Base-by-base conservation (phyloP, 2,888 invertebrate species). In the Argyresthia goedartella region DNA sequence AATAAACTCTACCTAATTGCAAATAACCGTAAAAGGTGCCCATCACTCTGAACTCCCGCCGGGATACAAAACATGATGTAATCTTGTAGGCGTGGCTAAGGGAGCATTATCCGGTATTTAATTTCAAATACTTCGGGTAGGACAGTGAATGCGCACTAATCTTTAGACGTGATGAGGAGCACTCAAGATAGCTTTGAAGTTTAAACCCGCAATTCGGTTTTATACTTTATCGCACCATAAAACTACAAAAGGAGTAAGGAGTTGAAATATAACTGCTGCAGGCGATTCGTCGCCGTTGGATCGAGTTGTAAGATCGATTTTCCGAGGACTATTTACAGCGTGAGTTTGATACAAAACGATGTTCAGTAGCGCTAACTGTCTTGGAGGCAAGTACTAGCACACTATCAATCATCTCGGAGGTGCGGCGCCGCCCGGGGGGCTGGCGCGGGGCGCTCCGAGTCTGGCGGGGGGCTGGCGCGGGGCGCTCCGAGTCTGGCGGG, bases 371-470 rank as follows among this genome's bases (percentile, higher is more conserved):
- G 53, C 51, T 14, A 45, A 48, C 45, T 39, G 46, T 51, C 45
- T 51, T 51, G n/a, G 46, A 36, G 15, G 46, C 35, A 13, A 51
- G 36, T 46, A 4, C 34, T 34, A 46, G n/a, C 46, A 51, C 65
- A 69, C 72, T 75, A 84, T 84, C 81, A 78, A 85, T 85, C 85
- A 82, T 76, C 58, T 57, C 59, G 58, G 60, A 53, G 53, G 55
- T 55, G 52, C 55, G 54, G 62, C 60, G 56, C 54, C n/a, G n/a
- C n/a, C n/a, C 57, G 59, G 62, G 60, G 41, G 13, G 48, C 63
- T 63, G 65, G 54, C 62, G 71, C 72, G 67, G 15, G n/a, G n/a
- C n/a, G n/a, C 7, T n/a, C n/a, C n/a, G n/a, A n/a, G n/a, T n/a
- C n/a, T n/a, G n/a, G n/a, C n/a, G n/a, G n/a, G n/a, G n/a, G n/a